Conservation (phyloP, 2,888 invertebrate genomes). For the Ferrisia virgata region DNA sequence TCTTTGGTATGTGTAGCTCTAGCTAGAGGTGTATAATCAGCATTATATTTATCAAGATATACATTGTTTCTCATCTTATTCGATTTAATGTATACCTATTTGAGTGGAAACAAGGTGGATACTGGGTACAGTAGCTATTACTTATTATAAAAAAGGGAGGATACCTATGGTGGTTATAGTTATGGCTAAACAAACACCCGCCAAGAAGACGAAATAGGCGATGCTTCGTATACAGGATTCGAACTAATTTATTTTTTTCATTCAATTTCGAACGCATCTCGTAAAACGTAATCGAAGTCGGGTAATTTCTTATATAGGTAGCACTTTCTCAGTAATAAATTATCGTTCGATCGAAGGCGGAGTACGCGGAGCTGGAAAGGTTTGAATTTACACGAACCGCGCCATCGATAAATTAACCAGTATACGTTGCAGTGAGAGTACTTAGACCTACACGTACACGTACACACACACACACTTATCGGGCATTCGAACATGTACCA, state of each 20-base stretch:
- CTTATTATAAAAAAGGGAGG: not conserved
- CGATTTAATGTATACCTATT: too few species aligned
- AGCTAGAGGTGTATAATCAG: too few species aligned
- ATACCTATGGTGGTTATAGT: not conserved
- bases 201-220: not conserved
- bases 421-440: too few species aligned
- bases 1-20: too few species aligned
- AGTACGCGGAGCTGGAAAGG: not conserved
- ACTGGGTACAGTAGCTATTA: not conserved
- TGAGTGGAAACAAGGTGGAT: not conserved
- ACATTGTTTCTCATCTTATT: too few species aligned
- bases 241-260: conserved; percentile 6
- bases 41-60: too few species aligned
- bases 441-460: too few species aligned
- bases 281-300: not conserved
- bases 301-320: not conserved
- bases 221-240: too few species aligned
- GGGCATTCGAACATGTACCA: too few species aligned
- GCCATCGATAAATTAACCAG: not conserved
- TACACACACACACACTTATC: too few species aligned
- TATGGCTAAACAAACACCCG: conserved; percentile 1
- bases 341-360: conserved; percentile 13
- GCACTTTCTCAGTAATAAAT: conserved; percentile 31
- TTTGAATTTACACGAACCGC: conserved; percentile 15
- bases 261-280: not conserved